phyloP scores from a whole-genome alignment of 2,888 invertebrate genomes.

The Drosophila algonquin region DNA sequence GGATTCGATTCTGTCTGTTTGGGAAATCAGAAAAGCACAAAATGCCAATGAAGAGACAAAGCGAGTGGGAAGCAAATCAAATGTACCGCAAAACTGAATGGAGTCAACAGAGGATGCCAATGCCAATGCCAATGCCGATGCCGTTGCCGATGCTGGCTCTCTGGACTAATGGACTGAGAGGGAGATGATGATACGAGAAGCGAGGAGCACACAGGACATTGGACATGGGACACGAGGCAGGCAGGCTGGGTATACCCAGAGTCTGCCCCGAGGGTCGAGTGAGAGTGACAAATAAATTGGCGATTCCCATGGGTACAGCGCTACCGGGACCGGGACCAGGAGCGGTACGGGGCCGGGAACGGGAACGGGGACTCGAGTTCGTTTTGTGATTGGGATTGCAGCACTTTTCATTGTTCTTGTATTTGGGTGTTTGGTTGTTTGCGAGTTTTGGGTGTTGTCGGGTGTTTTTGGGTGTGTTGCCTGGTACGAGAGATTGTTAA shows the following conservation, averaged over 20 bases:
- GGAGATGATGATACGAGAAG: neutral
- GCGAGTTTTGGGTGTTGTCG: too few species aligned
- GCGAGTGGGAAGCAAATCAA: conserved; percentile 63
- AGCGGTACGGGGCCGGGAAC: too few species aligned
- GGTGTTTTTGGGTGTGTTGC: conserved; percentile 23
- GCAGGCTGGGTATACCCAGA: neutral
- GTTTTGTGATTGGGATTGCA: conserved; percentile 39
- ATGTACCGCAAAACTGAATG: conserved; percentile 78
- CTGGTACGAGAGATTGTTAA: conserved; percentile 54
- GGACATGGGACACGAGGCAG: neutral
- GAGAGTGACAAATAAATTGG: conserved; percentile 75
- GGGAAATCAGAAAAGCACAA: conserved; percentile 43
- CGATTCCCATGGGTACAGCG: conserved; percentile 69
- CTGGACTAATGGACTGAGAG: conserved; percentile 62
- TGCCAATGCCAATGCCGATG: conserved; percentile 3
- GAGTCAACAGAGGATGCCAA: conserved; percentile 62
- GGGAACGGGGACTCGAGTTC: neutral
- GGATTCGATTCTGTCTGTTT: conserved; percentile 47
- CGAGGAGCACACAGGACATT: conserved; percentile 39
- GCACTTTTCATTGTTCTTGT: conserved; percentile 65
- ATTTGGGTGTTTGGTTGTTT: conserved; percentile 12
- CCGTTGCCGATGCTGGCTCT: conserved; percentile 28
- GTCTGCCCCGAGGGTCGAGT: conserved; percentile 39
- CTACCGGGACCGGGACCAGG: conserved; percentile 3
- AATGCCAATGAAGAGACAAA: conserved; percentile 51